Percentiles rank a stretch among this genome's conserved stretches.
These are phyloP conservation scores for Nothobranchius kuhntae DNA, from an alignment of 2,113 vertebrate genomes.

Conservation along the genomic window DNA sequence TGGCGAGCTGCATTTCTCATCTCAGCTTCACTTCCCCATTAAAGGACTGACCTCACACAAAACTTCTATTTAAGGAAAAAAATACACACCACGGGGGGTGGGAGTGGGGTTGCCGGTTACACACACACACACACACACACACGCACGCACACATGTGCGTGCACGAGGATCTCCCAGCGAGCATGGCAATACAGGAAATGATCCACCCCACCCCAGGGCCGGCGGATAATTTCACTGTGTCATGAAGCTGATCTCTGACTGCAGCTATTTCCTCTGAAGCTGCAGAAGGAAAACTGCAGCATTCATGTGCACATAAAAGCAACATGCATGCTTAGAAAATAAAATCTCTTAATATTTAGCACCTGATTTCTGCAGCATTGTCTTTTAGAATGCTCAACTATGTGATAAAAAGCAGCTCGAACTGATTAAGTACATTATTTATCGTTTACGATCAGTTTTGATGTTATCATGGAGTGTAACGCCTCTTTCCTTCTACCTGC, in stretches of 20 bases:
- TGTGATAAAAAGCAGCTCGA: too few relatives aligned
- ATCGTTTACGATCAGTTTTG: too few relatives aligned
- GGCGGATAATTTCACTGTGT: slow-evolving; percentile 77
- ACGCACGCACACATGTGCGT: not conserved
- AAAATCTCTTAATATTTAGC: not conserved
- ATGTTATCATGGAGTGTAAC: too few relatives aligned
- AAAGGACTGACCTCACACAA: slow-evolving; percentile 71
- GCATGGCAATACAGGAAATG: slow-evolving; percentile 82
- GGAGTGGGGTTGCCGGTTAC: slow-evolving; percentile 26
- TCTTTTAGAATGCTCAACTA: too few relatives aligned
- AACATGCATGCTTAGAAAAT: not conserved
- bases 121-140: not conserved
- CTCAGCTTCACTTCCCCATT: slow-evolving; percentile 63
- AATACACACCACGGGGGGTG: slow-evolving; percentile 32
- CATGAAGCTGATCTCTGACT: slow-evolving; percentile 81
- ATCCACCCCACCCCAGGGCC: slow-evolving; percentile 76
- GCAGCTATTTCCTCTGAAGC: slow-evolving; percentile 82
- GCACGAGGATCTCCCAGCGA: slow-evolving; percentile 50
- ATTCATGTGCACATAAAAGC: not conserved
- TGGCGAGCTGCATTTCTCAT: slow-evolving; percentile 44
- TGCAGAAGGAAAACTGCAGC: slow-evolving; percentile 14
- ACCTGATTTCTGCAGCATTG: too few relatives aligned
- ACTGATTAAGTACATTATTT: not conserved
- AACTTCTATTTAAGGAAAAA: slow-evolving; percentile 80
- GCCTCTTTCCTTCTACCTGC: too few relatives aligned